A percentile compares a stretch with the other conserved stretches of the same genome.
These are phyloP conservation scores for Diadegma fenestrale DNA, from an alignment of 2,888 invertebrate species.

Conservation along the genomic window DNA sequence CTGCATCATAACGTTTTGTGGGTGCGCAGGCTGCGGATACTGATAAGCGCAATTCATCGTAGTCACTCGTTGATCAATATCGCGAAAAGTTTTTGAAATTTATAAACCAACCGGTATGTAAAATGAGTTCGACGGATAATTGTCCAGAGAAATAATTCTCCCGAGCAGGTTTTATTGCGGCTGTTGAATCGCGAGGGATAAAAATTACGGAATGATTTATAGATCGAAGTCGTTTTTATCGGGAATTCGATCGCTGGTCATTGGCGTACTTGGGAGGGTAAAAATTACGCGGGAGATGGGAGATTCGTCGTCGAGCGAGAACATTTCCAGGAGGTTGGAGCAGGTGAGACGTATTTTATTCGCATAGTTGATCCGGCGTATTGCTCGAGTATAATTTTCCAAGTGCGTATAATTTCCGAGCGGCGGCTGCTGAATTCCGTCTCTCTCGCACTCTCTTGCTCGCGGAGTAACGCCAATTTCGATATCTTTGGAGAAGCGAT, in stretches of 20 bases:
- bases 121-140: background rate
- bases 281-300: constrained; percentile 27
- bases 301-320: constrained; percentile 47
- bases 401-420: constrained; percentile 56
- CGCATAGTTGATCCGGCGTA: constrained; percentile 28
- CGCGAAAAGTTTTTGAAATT: constrained; percentile 28
- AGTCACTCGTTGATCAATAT: constrained; percentile 5
- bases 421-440: constrained; percentile 37
- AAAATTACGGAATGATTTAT: constrained; percentile 24
- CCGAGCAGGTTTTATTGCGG: background rate
- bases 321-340: constrained; percentile 36
- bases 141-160: background rate
- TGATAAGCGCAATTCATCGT: constrained; percentile 84
- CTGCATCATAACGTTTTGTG: constrained; percentile 81
- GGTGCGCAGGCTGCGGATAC: constrained; percentile 81
- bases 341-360: constrained; percentile 54
- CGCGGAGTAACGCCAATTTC: constrained; percentile 30
- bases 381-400: constrained; percentile 55
- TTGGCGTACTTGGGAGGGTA: constrained; percentile 24
- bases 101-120: background rate
- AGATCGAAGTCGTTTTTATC: constrained; percentile 22
- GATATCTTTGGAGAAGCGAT: constrained; percentile 24
- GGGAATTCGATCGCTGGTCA: constrained; percentile 38
- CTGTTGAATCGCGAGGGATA: background rate
- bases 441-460: constrained; percentile 41